phyloP scores from a whole-genome alignment of 2,113 vertebrate species.

The Stigmatopora argus region DNA sequence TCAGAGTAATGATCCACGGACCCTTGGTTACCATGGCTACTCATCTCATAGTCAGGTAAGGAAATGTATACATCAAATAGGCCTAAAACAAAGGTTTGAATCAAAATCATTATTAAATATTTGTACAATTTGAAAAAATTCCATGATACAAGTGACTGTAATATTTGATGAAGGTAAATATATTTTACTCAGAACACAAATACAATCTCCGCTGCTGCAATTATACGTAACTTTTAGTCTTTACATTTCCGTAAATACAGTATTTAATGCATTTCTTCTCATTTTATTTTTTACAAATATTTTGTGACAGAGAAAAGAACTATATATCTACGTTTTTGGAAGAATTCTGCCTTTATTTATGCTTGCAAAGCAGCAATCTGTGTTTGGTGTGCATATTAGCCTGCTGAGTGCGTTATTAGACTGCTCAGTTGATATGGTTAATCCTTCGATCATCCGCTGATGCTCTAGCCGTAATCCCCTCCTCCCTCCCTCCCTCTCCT shows the following conservation, averaged over 20 bases:
- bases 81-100: not conserved
- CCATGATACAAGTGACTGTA: not conserved
- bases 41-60: conserved; percentile 70
- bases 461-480: conserved; percentile 65
- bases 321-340: not conserved
- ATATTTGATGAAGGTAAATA: not conserved
- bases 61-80: not conserved
- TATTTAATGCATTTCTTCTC: not conserved
- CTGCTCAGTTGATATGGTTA: conserved; percentile 66
- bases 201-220: not conserved
- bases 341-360: not conserved
- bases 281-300: not conserved
- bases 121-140: not conserved
- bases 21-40: conserved; percentile 71
- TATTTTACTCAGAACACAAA: not conserved
- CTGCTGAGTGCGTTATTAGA: conserved; percentile 62
- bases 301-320: not conserved
- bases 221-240: not conserved
- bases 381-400: conserved; percentile 54
- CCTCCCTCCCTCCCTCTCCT: conserved; percentile 50
- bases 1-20: conserved; percentile 72
- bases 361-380: conserved; percentile 24
- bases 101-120: not conserved
- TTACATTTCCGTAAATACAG: not conserved
- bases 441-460: conserved; percentile 69